Evolutionary conservation across 2,888 invertebrate species (phyloP).

Genomic region (Trichogramma evanescens): DNA sequence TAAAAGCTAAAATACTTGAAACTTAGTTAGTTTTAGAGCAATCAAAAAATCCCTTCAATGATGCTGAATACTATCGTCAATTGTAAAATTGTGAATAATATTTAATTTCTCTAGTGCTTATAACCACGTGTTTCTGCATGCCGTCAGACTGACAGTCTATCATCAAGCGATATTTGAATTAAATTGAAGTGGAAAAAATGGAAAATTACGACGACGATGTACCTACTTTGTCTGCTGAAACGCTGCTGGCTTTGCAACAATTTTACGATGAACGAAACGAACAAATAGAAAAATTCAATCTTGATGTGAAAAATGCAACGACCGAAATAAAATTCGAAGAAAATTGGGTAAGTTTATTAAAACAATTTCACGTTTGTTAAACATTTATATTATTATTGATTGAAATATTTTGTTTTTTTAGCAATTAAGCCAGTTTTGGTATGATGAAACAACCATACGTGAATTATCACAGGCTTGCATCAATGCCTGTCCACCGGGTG

Average conservation of each 20-base stretch:
- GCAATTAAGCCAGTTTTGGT: slow-evolving; percentile 99
- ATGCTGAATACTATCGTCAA: no score
- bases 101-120: no score
- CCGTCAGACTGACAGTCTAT: no score
- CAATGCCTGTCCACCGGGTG: slow-evolving; percentile 50
- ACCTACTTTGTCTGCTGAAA: slow-evolving; percentile 61
- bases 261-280: slow-evolving; percentile 68
- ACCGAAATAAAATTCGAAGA: slow-evolving; percentile 60
- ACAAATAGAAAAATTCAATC: slow-evolving; percentile 53
- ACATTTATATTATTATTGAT: not conserved
- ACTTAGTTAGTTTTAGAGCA: no score
- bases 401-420: slow-evolving; percentile 45
- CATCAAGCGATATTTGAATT: no score
- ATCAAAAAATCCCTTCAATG: no score
- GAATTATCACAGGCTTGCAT: slow-evolving; percentile 63
- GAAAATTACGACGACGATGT: slow-evolving; percentile 54
- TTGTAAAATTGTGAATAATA: no score
- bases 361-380: not conserved
- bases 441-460: slow-evolving; percentile 72
- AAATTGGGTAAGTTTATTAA: slow-evolving; percentile 62
- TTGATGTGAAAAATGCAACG: slow-evolving; percentile 35
- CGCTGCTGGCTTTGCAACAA: slow-evolving; percentile 68
- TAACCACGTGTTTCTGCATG: no score
- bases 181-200: no score
- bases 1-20: no score